Evolutionary conservation across 2,797 vertebrate genomes (phyloP), one percentile per base, ranked within the genome.

Genomic region (Hephaestus fuliginosus): DNA sequence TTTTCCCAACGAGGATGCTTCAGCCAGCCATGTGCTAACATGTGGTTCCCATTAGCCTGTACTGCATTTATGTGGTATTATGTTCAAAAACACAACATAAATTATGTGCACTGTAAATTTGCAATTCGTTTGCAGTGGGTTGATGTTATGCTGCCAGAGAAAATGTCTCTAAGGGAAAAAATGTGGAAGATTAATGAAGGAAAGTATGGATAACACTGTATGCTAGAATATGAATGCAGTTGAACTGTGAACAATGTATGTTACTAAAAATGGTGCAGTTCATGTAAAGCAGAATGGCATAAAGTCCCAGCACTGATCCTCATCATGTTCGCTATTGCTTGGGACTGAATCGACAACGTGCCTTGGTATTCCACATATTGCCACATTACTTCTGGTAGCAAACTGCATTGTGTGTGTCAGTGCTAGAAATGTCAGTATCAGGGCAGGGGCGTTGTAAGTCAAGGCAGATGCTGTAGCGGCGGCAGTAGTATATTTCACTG

Each of bases 401-500:
- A 76, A 80, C 78, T 76, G 83, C 80, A 57, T 68, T 61, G 72
- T 76, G 74, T 76, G 80, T 82, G 83, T 82, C 28, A 13, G 69
- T 70, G 86, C 70, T 80, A 83, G 78, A 84, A 82, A 85, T 90
- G 88, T 92, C 89, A 91, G 86, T 72, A 70, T 76, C 75, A 74
- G 87, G 82, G 70, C 77, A 79, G 78, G 63, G 82, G 75, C 36
- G 69, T 72, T 86, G 86, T 89, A 90, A 91, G 90, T 92, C 88
- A 91, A 75, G 72, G 86, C 87, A 88, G 89, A 83, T 84, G 85
- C 84, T 60, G 63, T 17, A 62, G 78, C 53, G 5, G 82, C 70
- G 41, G 80, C 78, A 66, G 82, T 52, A 68, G 85, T 87, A 88
- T 92, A 92, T 93, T 92, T 89, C 84, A 86, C 60, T 52, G 87